phyloP scores from a whole-genome alignment of 2,888 invertebrate genomes.

The Chaetogeoica ovagalla region DNA sequence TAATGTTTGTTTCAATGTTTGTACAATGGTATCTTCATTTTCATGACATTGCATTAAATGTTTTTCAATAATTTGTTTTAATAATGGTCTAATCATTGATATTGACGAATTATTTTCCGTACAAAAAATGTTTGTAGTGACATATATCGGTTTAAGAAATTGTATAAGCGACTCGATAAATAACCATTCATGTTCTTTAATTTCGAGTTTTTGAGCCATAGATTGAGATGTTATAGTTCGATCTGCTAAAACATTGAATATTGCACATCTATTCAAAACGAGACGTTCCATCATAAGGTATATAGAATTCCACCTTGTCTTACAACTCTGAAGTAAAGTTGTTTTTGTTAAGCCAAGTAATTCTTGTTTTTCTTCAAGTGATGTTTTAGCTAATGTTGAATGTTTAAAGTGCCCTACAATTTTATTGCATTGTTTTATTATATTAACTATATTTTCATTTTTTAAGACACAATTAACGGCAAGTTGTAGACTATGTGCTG shows the following conservation, averaged over 20 bases:
- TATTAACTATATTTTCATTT: slow-evolving; percentile 14
- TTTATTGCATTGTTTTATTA: slow-evolving; percentile 14
- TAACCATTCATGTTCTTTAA: slow-evolving; percentile 10
- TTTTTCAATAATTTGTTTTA: slow-evolving; percentile 24
- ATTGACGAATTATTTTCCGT: slow-evolving; percentile 19
- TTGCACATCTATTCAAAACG: slow-evolving; percentile 9
- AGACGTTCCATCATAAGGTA: slow-evolving; percentile 19
- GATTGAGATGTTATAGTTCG: slow-evolving; percentile 11
- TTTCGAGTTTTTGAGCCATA: slow-evolving; percentile 21
- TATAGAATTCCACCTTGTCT: slow-evolving; percentile 18
- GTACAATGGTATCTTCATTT: slow-evolving; percentile 11
- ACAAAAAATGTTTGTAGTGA: slow-evolving; percentile 22
- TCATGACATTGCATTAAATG: slow-evolving; percentile 18
- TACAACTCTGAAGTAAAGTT: slow-evolving; percentile 25
- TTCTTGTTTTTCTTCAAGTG: slow-evolving; percentile 3
- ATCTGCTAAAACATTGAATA: slow-evolving; percentile 13
- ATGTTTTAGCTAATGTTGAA: background rate
- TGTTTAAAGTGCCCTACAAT: slow-evolving; percentile 7
- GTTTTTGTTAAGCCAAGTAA: slow-evolving; percentile 14
- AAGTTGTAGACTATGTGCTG: slow-evolving; percentile 15
- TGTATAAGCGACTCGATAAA: slow-evolving; percentile 18
- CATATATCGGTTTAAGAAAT: slow-evolving; percentile 29
- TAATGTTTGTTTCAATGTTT: slow-evolving; percentile 20
- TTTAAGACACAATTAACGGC: background rate
- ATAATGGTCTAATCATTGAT: slow-evolving; percentile 20